phyloP scores from a whole-genome alignment of 2,113 vertebrate genomes.

The Anarrhichthys ocellatus region DNA sequence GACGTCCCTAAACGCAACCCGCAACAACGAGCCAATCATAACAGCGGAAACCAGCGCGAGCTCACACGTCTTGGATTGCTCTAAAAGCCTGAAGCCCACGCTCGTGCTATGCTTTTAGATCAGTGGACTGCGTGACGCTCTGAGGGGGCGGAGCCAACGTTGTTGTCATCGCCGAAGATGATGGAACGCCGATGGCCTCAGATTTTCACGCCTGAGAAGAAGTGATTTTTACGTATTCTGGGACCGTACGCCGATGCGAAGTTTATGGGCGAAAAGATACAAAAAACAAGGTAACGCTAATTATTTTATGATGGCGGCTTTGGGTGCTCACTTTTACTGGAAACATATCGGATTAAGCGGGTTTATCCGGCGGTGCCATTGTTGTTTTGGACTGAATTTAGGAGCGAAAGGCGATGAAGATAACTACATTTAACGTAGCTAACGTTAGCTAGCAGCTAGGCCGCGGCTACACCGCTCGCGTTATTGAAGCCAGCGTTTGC shows the following conservation, averaged over 20 bases:
- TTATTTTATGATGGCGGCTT: neutral
- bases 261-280: slow-evolving; percentile 20
- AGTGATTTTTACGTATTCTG: slow-evolving; percentile 50
- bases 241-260: slow-evolving; percentile 34
- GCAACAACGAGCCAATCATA: slow-evolving; percentile 59
- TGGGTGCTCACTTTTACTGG: neutral
- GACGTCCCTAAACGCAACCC: slow-evolving; percentile 43
- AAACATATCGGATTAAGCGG: neutral
- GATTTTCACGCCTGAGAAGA: slow-evolving; percentile 75
- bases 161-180: slow-evolving; percentile 74
- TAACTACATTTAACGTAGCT: slow-evolving; percentile 15
- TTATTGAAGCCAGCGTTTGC: too few relatives aligned
- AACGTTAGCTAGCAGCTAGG: slow-evolving; percentile 34
- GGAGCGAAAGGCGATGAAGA: slow-evolving; percentile 11
- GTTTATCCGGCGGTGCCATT: slow-evolving; percentile 54
- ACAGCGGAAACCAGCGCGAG: neutral
- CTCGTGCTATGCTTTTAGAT: neutral
- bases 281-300: slow-evolving; percentile 45
- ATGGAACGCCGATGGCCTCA: slow-evolving; percentile 69
- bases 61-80: slow-evolving; percentile 2
- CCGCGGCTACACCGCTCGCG: neutral
- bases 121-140: neutral
- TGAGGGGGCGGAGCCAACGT: slow-evolving; percentile 50
- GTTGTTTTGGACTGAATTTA: slow-evolving; percentile 66
- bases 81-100: fast-evolving